Conservation (phyloP, 2,113 vertebrate genomes). For the Microcebus griseorufus region DNA sequence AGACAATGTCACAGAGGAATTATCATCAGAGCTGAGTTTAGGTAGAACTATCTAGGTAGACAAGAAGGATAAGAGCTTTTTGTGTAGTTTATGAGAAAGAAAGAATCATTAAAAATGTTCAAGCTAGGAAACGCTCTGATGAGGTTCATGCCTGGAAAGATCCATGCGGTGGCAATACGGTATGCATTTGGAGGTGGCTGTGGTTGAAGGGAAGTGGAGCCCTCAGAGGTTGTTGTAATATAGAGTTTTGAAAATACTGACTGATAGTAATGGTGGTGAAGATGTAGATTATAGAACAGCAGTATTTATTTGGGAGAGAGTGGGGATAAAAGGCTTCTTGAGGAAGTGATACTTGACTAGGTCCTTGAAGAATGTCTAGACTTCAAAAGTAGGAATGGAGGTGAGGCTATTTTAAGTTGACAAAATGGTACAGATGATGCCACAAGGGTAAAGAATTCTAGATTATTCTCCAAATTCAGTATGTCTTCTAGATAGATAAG, state of each 20-base stretch:
- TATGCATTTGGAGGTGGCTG: not conserved
- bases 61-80: not conserved
- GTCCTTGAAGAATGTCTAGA: conserved; percentile 26
- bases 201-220: not conserved
- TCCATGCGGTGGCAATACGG: not conserved
- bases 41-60: not conserved
- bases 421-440: not conserved
- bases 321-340: not conserved
- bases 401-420: not conserved
- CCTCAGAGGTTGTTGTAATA: not conserved
- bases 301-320: not conserved
- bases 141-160: not conserved
- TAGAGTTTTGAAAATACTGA: not conserved
- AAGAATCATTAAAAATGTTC: not conserved
- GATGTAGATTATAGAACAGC: not conserved
- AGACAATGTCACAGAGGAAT: not conserved
- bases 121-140: not conserved
- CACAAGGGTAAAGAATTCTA: not conserved
- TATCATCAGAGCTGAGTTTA: not conserved
- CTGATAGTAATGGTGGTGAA: not conserved
- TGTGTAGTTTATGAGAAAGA: not conserved
- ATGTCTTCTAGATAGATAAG: not conserved
- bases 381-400: not conserved
- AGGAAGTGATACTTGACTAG: conserved; percentile 9
- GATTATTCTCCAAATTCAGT: not conserved